Percentiles rank a stretch among this genome's conserved stretches.
Conservation (phyloP, 2,888 invertebrate genomes). For the Mesochorus sp. region DNA sequence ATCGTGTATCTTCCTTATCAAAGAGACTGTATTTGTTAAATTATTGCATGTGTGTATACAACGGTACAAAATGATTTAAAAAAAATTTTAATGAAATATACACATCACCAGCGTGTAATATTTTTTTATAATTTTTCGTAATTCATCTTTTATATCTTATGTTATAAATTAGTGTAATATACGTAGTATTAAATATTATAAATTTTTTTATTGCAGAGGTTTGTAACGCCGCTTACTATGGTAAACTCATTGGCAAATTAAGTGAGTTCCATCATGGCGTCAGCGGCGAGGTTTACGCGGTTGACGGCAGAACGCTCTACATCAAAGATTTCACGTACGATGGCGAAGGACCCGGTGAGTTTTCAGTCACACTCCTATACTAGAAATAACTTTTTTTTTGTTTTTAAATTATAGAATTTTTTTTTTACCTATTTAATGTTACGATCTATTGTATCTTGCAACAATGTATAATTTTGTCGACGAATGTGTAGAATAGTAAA, state of each 20-base stretch:
- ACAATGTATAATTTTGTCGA: no score
- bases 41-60: neutral
- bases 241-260: constrained; percentile 90
- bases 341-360: constrained; percentile 93
- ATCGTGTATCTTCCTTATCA: constrained; percentile 2
- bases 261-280: constrained; percentile 92
- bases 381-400: no score
- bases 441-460: no score
- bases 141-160: neutral
- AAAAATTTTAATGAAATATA: no score
- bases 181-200: neutral
- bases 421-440: no score
- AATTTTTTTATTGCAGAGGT: constrained; percentile 71
- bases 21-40: neutral
- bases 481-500: no score
- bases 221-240: constrained; percentile 86
- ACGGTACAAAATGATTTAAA: no score
- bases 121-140: neutral
- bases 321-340: constrained; percentile 95
- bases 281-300: constrained; percentile 92
- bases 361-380: neutral
- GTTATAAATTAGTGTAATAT: constrained; percentile 1
- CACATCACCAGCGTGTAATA: no score
- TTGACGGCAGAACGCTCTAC: constrained; percentile 93
- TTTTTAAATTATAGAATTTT: neutral